Evolutionary conservation across 2,113 vertebrate genomes (phyloP), one percentile per base, ranked within the genome.

Genomic region (Solea solea): DNA sequence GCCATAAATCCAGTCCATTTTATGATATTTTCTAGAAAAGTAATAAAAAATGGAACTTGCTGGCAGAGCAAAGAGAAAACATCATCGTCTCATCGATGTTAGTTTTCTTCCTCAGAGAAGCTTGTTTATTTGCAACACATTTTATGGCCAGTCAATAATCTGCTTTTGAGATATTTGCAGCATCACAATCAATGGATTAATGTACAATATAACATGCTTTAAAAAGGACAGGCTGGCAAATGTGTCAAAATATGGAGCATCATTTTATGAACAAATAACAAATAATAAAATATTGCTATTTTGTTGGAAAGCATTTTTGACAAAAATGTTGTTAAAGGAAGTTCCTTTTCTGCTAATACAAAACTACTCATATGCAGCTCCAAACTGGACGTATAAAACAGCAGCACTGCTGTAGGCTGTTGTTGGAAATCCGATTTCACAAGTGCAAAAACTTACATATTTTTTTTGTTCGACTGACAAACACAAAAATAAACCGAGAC

Each of bases 341-440:
- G 51, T 28, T 39, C 9, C 2, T 1, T 34, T 48, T 64, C 13
- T 48, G 21, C 49, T 71, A 54, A 53, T 63, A 55, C 46, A 25
- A 48, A 51, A 4, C 14, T 2, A 9, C 10, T 55, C 8, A 7
- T 64, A 12, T 50, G 14, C 66, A 51, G 14, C 16, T 2, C n/a
- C 13, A 48, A 15, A 64, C 5, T 7, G 14, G 51, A 54, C 39
- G 48, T 14, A 50, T 28, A 58, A 48, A 65, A 76, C 61, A 51
- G 52, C 41, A 64, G 16, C 56, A 48, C 60, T 52, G 56, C 76
- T 71, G n/a, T 49, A 11, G 65, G 69, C 64, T 64, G 16, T 46
- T 58, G 39, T 14, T 65, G 68, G 21, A 54, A 53, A 48, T 65
- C 54, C 9, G 9, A 49, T 60, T 70, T 41, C 62, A 64, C 41